A percentile compares a stretch with the other conserved stretches of the same genome.
These are phyloP conservation scores for Philereme transversata DNA, from an alignment of 2,888 invertebrate genomes.

Conservation along the genomic window DNA sequence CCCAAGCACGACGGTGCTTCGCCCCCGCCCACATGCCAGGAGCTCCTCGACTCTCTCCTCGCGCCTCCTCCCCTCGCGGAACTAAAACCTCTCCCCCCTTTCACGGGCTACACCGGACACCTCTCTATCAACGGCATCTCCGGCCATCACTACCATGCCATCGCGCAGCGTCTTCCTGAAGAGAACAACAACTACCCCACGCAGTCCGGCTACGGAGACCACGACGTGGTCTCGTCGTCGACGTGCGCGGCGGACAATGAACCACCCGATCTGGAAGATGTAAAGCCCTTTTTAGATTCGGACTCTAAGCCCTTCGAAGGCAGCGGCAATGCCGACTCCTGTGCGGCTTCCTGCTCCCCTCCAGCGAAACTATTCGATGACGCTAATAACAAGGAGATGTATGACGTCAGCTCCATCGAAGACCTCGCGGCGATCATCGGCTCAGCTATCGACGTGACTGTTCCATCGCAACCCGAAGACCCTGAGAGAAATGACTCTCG, in stretches of 20 bases:
- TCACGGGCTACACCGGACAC: constrained; percentile 93
- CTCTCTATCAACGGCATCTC: constrained; percentile 94
- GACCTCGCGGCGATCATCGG: constrained; percentile 95
- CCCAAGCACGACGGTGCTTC: constrained; percentile 79
- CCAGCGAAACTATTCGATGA: constrained; percentile 79
- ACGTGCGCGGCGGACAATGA: constrained; percentile 87
- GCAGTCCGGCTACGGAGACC: constrained; percentile 86
- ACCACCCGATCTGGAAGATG: constrained; percentile 84
- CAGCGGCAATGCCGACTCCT: constrained; percentile 85
- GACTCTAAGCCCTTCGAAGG: constrained; percentile 79
- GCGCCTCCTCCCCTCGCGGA: constrained; percentile 89
- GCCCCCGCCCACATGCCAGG: constrained; percentile 78
- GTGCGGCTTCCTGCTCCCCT: constrained; percentile 80
- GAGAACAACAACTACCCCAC: constrained; percentile 89
- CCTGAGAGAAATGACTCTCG: constrained; percentile 88
- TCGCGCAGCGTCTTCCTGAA: constrained; percentile 89
- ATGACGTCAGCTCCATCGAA: constrained; percentile 90
- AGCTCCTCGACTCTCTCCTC: constrained; percentile 88
- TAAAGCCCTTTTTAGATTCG: constrained; percentile 85
- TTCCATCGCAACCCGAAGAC: constrained; percentile 89
- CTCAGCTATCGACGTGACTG: constrained; percentile 87
- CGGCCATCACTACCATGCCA: constrained; percentile 94
- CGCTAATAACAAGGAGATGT: constrained; percentile 83
- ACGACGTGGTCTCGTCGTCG: constrained; percentile 89
- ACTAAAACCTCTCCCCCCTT: constrained; percentile 92